Percentiles rank a stretch among this genome's conserved stretches.
These are phyloP conservation scores for Channa argus DNA, from an alignment of 2,113 vertebrate genomes.

Conservation along the genomic window DNA sequence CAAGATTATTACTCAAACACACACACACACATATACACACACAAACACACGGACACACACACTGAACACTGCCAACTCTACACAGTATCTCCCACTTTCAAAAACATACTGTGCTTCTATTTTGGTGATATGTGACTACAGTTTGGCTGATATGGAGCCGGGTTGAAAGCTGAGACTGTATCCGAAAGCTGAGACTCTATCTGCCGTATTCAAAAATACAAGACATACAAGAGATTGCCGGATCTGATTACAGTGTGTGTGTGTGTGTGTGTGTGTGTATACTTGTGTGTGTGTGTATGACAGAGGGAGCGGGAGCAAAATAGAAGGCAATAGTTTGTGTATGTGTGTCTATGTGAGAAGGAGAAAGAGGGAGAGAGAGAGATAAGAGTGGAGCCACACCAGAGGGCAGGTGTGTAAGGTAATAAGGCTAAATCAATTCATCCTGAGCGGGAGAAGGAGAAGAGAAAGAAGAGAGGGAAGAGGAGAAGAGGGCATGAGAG, in stretches of 20 bases:
- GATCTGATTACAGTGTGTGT: conserved; percentile 68
- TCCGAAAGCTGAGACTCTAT: conserved; percentile 55
- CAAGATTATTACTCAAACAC: not conserved
- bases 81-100: conserved; percentile 39
- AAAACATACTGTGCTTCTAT: conserved; percentile 59
- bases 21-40: not conserved
- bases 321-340: conserved; percentile 15
- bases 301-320: conserved; percentile 14
- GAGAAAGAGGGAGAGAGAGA: conserved; percentile 37
- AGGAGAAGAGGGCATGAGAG: conserved; percentile 33
- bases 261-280: conserved; percentile 41
- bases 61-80: conserved; percentile 20
- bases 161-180: conserved; percentile 64
- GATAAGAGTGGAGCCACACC: conserved; percentile 61
- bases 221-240: conserved; percentile 71
- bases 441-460: conserved; percentile 40
- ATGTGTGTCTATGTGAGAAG: conserved; percentile 34
- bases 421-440: conserved; percentile 78
- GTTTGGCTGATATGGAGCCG: conserved; percentile 54
- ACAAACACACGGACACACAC: conserved; percentile 23
- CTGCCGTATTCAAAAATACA: conserved; percentile 72
- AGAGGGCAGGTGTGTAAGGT: conserved; percentile 74
- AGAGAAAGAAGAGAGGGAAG: not conserved
- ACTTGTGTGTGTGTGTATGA: conserved; percentile 39
- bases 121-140: conserved; percentile 51